Percentiles rank a stretch among this genome's conserved stretches.
Conservation (phyloP, 2,797 vertebrate genomes). For the Arctocebus calabarensis region DNA sequence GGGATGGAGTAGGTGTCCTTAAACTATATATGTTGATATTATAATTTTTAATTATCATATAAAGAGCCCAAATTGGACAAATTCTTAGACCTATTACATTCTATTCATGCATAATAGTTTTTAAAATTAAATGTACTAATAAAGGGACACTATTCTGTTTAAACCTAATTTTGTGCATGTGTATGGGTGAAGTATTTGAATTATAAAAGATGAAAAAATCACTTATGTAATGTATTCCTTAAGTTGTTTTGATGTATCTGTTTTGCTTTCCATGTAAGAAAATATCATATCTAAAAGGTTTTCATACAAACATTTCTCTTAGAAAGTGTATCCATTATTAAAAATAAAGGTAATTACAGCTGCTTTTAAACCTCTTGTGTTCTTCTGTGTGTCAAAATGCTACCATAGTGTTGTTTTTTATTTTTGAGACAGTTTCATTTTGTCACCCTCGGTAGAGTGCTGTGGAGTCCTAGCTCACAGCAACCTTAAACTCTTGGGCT, state of each 20-base stretch:
- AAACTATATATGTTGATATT: conserved; percentile 19
- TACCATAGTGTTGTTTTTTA: not conserved
- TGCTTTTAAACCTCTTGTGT: not conserved
- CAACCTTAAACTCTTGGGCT: not conserved
- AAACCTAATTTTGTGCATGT: not conserved
- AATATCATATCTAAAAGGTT: not conserved
- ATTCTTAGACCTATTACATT: conserved; percentile 14
- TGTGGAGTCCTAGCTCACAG: not conserved
- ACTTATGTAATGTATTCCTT: not conserved
- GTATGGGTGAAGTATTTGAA: not conserved
- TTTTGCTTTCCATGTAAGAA: conserved; percentile 26
- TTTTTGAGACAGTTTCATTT: too few relatives aligned
- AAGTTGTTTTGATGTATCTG: not conserved
- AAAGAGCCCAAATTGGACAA: conserved; percentile 5
- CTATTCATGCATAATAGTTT: not conserved
- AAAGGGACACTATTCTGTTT: conserved; percentile 17
- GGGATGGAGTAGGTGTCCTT: not conserved
- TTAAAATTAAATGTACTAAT: not conserved
- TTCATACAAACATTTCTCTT: conserved; percentile 5
- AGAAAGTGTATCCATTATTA: not conserved
- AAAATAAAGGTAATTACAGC: not conserved
- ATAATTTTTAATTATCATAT: conserved; percentile 13
- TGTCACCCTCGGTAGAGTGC: too few relatives aligned
- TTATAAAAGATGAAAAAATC: conserved; percentile 51
- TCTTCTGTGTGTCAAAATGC: not conserved